Evolutionary conservation across 2,113 vertebrate genomes (phyloP).

Genomic region (Ptyas mucosa): DNA sequence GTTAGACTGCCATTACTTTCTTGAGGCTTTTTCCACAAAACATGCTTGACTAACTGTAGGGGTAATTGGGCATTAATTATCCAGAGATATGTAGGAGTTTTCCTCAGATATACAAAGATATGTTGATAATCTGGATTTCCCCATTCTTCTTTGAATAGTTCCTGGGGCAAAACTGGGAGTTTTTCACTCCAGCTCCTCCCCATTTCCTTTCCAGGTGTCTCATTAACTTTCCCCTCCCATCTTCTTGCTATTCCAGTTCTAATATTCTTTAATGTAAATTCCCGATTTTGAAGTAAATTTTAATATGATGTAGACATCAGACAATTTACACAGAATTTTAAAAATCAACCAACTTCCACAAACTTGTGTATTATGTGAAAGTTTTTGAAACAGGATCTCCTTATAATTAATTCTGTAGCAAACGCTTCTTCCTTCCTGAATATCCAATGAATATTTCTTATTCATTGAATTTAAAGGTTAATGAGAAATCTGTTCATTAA

Average conservation of each 20-base stretch:
- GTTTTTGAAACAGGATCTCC: constrained; percentile 7
- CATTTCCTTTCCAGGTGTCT: neutral
- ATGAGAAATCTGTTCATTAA: constrained; percentile 19
- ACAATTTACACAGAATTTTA: neutral
- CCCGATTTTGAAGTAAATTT: constrained; percentile 15
- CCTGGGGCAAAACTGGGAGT: neutral
- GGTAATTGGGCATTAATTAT: neutral
- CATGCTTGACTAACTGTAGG: neutral
- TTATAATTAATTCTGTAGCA: constrained; percentile 23
- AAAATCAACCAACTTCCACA: neutral
- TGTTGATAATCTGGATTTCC: neutral
- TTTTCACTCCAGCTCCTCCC: neutral
- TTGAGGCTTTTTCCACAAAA: neutral
- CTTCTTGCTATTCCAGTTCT: neutral
- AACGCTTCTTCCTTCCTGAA: constrained; percentile 5
- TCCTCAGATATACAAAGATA: neutral
- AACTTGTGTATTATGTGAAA: neutral
- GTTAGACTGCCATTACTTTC: neutral
- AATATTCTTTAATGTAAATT: neutral
- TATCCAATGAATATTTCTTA: too few relatives aligned
- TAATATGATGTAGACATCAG: neutral
- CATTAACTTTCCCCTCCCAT: neutral
- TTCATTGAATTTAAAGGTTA: constrained; percentile 11
- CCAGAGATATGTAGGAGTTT: neutral
- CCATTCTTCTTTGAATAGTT: neutral